Conservation (phyloP, 2,113 vertebrate genomes). For the Alaudala cheleensis region DNA sequence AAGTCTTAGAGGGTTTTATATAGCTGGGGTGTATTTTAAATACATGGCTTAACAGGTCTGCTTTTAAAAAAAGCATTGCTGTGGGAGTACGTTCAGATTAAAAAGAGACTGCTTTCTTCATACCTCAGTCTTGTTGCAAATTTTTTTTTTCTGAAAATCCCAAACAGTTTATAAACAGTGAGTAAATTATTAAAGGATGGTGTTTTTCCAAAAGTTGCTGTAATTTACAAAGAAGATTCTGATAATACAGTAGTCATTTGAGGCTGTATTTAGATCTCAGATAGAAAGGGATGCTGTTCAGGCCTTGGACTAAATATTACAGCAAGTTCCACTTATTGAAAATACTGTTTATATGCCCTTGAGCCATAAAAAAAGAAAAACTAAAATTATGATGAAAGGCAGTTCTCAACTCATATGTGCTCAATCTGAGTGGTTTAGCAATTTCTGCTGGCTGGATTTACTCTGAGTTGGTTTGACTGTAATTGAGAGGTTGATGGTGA, state of each 20-base stretch:
- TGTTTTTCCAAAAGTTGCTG: neutral
- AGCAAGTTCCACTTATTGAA: neutral
- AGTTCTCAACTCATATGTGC: neutral
- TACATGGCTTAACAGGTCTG: neutral
- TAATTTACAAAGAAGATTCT: neutral
- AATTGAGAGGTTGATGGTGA: neutral
- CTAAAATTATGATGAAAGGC: neutral
- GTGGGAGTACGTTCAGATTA: neutral
- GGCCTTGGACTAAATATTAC: neutral
- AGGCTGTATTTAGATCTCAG: neutral
- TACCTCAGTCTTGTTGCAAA: neutral
- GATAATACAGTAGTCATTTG: neutral
- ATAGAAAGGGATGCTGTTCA: neutral
- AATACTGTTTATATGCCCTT: neutral
- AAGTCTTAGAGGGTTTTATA: neutral
- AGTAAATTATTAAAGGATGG: neutral
- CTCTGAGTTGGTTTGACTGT: neutral
- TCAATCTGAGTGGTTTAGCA: neutral
- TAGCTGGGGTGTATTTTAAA: neutral
- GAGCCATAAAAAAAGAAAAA: neutral
- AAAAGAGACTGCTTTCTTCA: neutral
- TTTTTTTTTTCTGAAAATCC: neutral
- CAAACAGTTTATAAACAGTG: neutral
- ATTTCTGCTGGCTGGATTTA: neutral
- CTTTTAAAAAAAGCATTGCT: neutral